A percentile compares a stretch with the other conserved stretches of the same genome.
Conservation (phyloP, 2,888 invertebrate genomes). For the Eristalis pertinax region DNA sequence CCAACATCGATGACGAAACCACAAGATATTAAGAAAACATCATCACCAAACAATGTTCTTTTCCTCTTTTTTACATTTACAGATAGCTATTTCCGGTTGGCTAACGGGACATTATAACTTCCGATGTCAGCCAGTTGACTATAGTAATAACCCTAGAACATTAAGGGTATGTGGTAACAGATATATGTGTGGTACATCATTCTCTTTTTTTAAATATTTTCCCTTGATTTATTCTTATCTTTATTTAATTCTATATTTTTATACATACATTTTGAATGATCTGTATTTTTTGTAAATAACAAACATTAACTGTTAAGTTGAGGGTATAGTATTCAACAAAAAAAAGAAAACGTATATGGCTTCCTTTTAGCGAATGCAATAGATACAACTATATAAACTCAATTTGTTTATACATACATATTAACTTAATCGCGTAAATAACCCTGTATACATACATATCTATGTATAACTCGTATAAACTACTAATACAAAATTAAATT, state of each 20-base stretch:
- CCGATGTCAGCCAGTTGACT: constrained; percentile 98
- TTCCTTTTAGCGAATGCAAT: constrained; percentile 6
- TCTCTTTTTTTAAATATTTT: constrained; percentile 55
- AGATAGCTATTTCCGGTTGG: constrained; percentile 96
- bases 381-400: constrained; percentile 3
- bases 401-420: neutral
- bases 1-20: constrained; percentile 41
- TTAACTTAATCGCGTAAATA: constrained; percentile 31
- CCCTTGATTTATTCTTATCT: neutral
- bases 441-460: neutral
- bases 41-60: constrained; percentile 65
- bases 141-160: constrained; percentile 94
- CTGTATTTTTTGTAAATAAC: constrained; percentile 39
- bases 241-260: constrained; percentile 12
- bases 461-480: neutral
- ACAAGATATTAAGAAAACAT: constrained; percentile 52
- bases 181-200: constrained; percentile 70
- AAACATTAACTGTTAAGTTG: constrained; percentile 10
- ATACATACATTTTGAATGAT: neutral
- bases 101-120: constrained; percentile 96
- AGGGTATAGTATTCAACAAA: neutral
- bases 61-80: constrained; percentile 80
- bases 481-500: neutral
- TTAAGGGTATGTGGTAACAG: constrained; percentile 88
- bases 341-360: neutral